Evolutionary conservation across 1,140 invertebrate genomes (phyloP), one percentile per base, ranked within the genome.

Genomic region (Fopius arisanus): DNA sequence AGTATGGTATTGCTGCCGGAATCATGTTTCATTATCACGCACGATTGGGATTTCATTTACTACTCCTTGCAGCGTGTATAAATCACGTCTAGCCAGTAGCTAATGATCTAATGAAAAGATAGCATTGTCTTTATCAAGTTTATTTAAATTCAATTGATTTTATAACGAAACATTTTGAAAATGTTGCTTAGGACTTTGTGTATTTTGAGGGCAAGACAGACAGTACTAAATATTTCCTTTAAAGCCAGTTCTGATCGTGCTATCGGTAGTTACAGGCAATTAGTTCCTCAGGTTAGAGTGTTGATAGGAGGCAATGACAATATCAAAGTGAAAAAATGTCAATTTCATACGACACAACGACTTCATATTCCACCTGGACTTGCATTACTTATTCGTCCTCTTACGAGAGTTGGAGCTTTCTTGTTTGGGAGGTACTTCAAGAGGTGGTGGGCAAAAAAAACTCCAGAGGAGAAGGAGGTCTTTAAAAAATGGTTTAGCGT

Each of bases 401-500:
- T 84, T 3, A 78, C 84, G 10, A 80, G 85, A 68, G 14, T 88
- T 37, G 73, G 78, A 0, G 83, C 87, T 2, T 76, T 86, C 16
- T 9, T 87, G 10, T 78, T 85, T 74, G 88, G 88, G 7, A 75
- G 89, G 67, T 72, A 73, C 43, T 73, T 90, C 29, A 86, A 88
- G 74, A 88, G 80, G 75, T 91, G 89, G 89, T 91, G 88, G 88
- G 65, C 79, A 63, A 81, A 71, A 3, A 81, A 89, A 74, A 84
- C 86, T 7, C 72, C 79, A 1, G 76, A 81, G 75, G 41, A 86
- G 79, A 80, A 81, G 82, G 65, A 84, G 76, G 69, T 78, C 73
- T 70, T 80, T 78, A 77, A 73, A 80, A 69, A 63, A 59, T 80
- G 81, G 81, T 82, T 80, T 14, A 74, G 3, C 6, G 70, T 73